phyloP scores from a whole-genome alignment of 2,113 vertebrate genomes.

The Larimichthys crocea region DNA sequence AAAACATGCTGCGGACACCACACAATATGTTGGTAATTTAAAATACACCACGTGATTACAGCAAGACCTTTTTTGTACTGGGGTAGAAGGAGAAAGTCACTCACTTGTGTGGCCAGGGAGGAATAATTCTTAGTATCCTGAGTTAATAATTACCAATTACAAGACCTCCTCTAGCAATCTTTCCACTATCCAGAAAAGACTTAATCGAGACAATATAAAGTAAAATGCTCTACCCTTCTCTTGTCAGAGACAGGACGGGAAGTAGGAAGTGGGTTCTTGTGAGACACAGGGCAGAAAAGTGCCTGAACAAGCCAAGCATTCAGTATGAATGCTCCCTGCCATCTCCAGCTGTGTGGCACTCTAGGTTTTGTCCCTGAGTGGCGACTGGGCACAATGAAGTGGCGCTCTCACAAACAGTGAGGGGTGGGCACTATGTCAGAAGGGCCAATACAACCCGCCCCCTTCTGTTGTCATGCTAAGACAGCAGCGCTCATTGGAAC shows the following conservation, averaged over 20 bases:
- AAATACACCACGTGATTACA: neutral
- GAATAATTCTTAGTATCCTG: constrained; percentile 18
- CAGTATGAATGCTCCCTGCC: constrained; percentile 74
- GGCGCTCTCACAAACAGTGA: constrained; percentile 73
- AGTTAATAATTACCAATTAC: constrained; percentile 39
- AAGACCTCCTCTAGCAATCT: neutral
- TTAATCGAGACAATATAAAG: constrained; percentile 41
- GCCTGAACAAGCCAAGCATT: constrained; percentile 76
- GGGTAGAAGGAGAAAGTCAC: neutral
- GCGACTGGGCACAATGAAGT: constrained; percentile 76
- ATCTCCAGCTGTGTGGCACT: constrained; percentile 77
- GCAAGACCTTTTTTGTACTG: neutral
- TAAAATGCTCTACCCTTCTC: constrained; percentile 37
- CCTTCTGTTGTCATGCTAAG: constrained; percentile 84
- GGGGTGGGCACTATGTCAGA: constrained; percentile 70
- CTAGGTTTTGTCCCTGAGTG: constrained; percentile 64
- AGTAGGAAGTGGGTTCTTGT: constrained; percentile 74
- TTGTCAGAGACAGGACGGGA: constrained; percentile 68
- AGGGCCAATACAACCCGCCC: constrained; percentile 65
- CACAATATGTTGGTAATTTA: neutral
- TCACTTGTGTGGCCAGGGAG: neutral
- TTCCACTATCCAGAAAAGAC: constrained; percentile 21
- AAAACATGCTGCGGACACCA: constrained; percentile 9
- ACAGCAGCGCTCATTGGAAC: constrained; percentile 80
- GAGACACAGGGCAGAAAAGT: constrained; percentile 68